Base-by-base conservation (phyloP, 2,113 vertebrate genomes). In the Arvicanthis niloticus region DNA sequence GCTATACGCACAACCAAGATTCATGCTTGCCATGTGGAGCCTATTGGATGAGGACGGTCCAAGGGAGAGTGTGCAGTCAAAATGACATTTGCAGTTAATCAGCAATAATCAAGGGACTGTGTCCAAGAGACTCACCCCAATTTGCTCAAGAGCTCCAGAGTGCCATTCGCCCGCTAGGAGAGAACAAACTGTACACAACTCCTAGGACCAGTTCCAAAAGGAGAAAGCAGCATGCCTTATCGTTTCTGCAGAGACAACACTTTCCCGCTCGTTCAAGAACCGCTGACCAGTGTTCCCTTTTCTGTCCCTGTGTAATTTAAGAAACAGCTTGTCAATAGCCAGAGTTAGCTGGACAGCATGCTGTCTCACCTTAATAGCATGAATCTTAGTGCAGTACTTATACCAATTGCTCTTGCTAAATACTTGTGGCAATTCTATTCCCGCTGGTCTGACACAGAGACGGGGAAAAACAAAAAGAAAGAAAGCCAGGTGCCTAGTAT, bases 111-210 rank as follows among this genome's bases (percentile, higher is more conserved):
- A 77, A n/a, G 42, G 91, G 42, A 89, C 65, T 56, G 42, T 86
- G 87, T 95, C 96, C 78, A 93, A 85, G 19, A 73, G 37, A 76
- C 89, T 84, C 92, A 97, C 86, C 97, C 95, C 97, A 96, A 91
- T 96, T 93, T 95, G 81, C 62, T 95, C 58, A 60, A 95, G 95
- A 65, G 91, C 92, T 75, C 8, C 72, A 65, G 48, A 91, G 31
- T 78, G 68, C 89, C 96, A 96, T 67, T 97, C 95, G 93, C 86
- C 60, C 56, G 86, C 60, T 48, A 92, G 82, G 34, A 88, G 73
- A 94, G 76, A 97, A 70, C 88, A 89, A 85, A 93, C 94, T 16
- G 48, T 21, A 89, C 89, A 94, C 56, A 78, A 42, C 77, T 73
- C 51, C 77, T 48, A 82, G 94, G 91, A 92, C 31, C 75, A 72